phyloP scores from a whole-genome alignment of 2,888 invertebrate genomes.

The Polylopha cassiicola region DNA sequence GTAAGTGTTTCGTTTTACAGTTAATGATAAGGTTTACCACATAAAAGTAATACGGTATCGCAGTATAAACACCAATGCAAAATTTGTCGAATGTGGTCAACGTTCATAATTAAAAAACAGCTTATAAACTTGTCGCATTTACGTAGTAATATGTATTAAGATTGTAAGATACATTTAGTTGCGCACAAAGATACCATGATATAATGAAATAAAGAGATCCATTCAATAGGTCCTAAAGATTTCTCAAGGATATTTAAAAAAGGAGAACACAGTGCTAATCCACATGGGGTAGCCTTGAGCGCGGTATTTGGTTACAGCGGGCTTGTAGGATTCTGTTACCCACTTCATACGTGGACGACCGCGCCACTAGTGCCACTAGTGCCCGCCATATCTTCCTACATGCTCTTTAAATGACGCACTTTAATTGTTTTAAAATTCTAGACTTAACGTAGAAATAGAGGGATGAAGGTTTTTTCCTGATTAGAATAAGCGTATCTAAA shows the following conservation, averaged over 20 bases:
- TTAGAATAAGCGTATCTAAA: no score
- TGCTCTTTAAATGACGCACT: constrained; percentile 33
- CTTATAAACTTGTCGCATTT: background rate
- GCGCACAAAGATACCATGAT: constrained; percentile 23
- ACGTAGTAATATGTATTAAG: constrained; percentile 25
- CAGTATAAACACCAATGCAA: no score
- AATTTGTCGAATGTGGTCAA: no score
- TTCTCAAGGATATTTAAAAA: constrained; percentile 43
- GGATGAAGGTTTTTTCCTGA: no score
- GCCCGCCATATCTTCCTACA: constrained; percentile 47
- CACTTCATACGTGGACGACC: constrained; percentile 44
- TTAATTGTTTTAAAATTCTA: constrained; percentile 28
- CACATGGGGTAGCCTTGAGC: constrained; percentile 68
- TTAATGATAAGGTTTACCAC: no score
- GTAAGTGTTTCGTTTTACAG: no score
- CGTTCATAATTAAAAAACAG: no score
- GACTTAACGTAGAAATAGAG: constrained; percentile 20
- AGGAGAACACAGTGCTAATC: constrained; percentile 57
- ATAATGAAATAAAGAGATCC: constrained; percentile 19
- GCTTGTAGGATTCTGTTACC: constrained; percentile 50
- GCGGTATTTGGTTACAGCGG: constrained; percentile 50
- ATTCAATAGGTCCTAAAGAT: constrained; percentile 31
- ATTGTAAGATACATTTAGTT: constrained; percentile 20
- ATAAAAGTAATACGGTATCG: no score
- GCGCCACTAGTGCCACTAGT: no score